These are phyloP conservation scores for Spisula subtruncata DNA, from an alignment of 2,888 invertebrate species.

Conservation along the genomic window DNA sequence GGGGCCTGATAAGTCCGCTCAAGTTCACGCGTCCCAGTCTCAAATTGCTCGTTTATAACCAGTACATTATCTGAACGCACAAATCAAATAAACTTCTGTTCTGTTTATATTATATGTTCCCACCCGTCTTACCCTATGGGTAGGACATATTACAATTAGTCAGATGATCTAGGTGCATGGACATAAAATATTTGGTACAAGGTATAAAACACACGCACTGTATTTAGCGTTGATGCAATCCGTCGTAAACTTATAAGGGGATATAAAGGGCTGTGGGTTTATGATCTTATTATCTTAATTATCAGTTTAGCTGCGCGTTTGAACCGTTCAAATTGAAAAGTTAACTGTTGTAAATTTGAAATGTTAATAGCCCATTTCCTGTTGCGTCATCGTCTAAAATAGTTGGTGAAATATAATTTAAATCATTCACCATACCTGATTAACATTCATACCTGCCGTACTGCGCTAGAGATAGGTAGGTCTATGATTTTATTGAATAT, in stretches of 20 bases:
- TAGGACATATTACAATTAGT: no score
- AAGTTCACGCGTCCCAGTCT: no score
- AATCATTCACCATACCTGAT: constrained; percentile 12
- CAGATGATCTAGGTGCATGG: no score
- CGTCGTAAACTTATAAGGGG: neutral
- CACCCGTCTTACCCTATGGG: no score
- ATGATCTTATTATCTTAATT: constrained; percentile 6
- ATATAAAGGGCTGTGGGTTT: neutral
- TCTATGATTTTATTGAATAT: neutral
- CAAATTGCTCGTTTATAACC: no score
- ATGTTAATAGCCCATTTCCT: neutral
- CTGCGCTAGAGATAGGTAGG: neutral
- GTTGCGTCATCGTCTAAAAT: constrained; percentile 22
- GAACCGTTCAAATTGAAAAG: neutral
- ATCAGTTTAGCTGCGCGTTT: neutral
- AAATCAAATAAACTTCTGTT: no score
- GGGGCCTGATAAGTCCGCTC: no score
- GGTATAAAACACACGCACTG: no score
- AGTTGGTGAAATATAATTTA: neutral
- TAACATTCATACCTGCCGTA: neutral
- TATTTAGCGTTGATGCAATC: constrained; percentile 1
- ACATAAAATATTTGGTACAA: no score
- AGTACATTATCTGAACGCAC: no score
- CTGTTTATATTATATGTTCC: no score
- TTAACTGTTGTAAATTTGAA: neutral